These are phyloP conservation scores for Protophormia terraenovae DNA, from an alignment of 2,888 invertebrate species.

Conservation along the genomic window DNA sequence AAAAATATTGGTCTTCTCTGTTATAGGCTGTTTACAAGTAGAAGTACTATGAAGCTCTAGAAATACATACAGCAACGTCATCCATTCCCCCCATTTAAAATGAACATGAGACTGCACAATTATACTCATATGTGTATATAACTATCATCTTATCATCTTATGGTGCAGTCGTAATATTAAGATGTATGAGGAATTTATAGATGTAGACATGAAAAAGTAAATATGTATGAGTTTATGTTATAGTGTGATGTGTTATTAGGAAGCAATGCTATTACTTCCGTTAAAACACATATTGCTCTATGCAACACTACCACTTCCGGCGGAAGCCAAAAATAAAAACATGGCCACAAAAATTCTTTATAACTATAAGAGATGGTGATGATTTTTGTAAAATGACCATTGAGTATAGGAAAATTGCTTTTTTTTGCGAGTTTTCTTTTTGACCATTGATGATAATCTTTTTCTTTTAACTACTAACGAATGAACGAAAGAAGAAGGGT, in stretches of 20 bases:
- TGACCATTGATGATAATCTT: conserved; percentile 45
- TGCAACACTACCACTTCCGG: conserved; percentile 60
- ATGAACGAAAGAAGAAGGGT: conserved; percentile 2
- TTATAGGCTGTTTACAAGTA: conserved; percentile 18
- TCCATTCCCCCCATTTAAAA: neutral
- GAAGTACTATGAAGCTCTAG: neutral
- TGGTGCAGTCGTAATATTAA: conserved; percentile 24
- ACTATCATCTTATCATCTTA: conserved; percentile 17
- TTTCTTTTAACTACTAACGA: too few species aligned
- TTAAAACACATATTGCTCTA: conserved; percentile 46
- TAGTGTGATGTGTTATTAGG: conserved; percentile 55
- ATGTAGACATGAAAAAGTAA: neutral
- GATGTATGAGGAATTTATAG: neutral
- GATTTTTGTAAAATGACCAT: conserved; percentile 42
- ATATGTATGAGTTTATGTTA: neutral
- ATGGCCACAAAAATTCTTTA: conserved; percentile 43
- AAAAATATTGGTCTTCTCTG: neutral
- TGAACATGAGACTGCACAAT: conserved; percentile 41
- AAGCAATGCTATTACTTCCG: conserved; percentile 59
- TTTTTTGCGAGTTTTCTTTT: neutral
- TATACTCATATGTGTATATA: neutral
- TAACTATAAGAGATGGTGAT: neutral
- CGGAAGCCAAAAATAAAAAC: conserved; percentile 59
- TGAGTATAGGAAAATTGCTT: conserved; percentile 22
- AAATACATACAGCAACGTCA: neutral